These are phyloP conservation scores for Microtus richardsoni DNA, from an alignment of 2,113 vertebrate genomes.

Conservation along the genomic window DNA sequence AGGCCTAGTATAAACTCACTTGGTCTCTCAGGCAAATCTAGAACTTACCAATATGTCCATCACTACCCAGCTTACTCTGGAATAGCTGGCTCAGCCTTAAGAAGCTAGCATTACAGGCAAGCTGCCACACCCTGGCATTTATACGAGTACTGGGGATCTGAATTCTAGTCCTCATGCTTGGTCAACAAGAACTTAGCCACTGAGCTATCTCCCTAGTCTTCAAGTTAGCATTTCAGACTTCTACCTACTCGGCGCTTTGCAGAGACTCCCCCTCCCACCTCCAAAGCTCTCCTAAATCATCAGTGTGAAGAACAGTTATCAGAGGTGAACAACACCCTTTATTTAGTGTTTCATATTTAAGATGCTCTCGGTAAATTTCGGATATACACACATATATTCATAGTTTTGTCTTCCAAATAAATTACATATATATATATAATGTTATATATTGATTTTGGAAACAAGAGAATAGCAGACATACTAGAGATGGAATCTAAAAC, in stretches of 20 bases:
- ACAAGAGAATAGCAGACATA: neutral
- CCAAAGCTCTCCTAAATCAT: neutral
- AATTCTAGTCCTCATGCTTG: neutral
- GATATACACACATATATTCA: neutral
- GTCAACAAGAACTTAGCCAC: neutral
- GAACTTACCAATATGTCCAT: neutral
- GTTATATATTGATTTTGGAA: neutral
- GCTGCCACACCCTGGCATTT: neutral
- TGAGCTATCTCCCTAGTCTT: neutral
- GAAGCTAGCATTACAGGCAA: neutral
- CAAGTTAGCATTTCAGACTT: neutral
- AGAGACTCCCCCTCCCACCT: fast-evolving
- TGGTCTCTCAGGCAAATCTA: neutral
- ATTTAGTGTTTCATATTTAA: neutral
- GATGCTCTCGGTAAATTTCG: neutral
- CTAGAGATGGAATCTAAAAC: neutral
- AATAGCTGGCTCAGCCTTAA: neutral
- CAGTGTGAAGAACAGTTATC: neutral
- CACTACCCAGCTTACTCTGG: neutral
- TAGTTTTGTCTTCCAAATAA: neutral
- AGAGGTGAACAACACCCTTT: neutral
- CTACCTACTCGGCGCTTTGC: neutral
- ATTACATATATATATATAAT: too few relatives aligned
- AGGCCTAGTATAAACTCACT: neutral
- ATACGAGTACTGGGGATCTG: neutral